Conservation (phyloP, 2,797 vertebrate species). For the Tokudaia tokunoshimensis region DNA sequence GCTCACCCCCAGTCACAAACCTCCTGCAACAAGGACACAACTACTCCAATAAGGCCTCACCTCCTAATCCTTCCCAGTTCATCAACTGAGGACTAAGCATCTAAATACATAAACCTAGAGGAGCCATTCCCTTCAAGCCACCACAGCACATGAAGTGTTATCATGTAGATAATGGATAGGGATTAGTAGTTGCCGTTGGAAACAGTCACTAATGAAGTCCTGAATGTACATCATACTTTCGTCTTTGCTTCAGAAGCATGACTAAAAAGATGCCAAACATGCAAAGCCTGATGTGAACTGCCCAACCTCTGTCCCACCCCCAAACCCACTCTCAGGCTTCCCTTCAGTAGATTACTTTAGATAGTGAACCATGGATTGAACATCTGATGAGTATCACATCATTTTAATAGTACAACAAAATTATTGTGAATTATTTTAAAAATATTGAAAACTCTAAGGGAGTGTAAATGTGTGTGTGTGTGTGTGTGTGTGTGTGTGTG, state of each 20-base stretch:
- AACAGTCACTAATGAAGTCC: not conserved
- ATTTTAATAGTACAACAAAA: not conserved
- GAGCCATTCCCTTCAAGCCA: not conserved
- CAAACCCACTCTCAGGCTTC: not conserved
- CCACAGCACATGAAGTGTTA: constrained; percentile 1
- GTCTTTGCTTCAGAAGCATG: constrained; percentile 46
- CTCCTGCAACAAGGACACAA: not conserved
- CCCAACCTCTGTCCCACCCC: too few relatives aligned
- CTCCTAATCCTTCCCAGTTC: not conserved
- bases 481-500: too few relatives aligned
- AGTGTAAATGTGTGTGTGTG: not conserved
- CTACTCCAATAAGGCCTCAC: not conserved
- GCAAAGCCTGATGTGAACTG: not conserved
- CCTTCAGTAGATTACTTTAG: constrained; percentile 9
- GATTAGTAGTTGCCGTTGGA: not conserved
- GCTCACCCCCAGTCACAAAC: not conserved
- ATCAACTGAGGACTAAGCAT: not conserved
- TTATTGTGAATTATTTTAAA: constrained; percentile 34
- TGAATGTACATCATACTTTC: not conserved
- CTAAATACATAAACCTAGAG: too few relatives aligned
- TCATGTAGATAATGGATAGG: not conserved
- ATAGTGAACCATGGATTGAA: not conserved
- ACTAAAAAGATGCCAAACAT: constrained; percentile 38
- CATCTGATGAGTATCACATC: not conserved
- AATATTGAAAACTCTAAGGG: not conserved